These are phyloP conservation scores for Phaenicophaeus curvirostris DNA, from an alignment of 2,797 vertebrate genomes.

Conservation along the genomic window DNA sequence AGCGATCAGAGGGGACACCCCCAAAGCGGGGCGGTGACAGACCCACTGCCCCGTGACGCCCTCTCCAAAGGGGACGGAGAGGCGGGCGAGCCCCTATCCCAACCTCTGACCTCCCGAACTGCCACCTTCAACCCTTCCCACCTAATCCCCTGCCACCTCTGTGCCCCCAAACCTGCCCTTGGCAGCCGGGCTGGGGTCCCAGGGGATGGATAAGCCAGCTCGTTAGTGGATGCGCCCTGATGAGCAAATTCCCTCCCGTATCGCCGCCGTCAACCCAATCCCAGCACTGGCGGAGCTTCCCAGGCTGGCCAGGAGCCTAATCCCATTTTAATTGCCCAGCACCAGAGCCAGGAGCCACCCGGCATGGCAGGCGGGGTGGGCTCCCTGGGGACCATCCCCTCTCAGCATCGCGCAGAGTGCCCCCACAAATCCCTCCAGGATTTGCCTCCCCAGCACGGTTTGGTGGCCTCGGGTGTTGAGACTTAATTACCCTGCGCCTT, in stretches of 20 bases:
- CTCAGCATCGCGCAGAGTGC: neutral
- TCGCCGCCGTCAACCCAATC: neutral
- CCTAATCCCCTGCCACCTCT: neutral
- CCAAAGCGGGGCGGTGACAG: conserved; percentile 2
- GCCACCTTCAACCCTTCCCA: neutral
- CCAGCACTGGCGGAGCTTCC: neutral
- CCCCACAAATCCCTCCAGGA: neutral
- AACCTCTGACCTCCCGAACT: conserved; percentile 71
- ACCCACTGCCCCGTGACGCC: conserved; percentile 41
- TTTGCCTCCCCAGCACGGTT: neutral
- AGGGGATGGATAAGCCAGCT: neutral
- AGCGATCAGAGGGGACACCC: conserved; percentile 58
- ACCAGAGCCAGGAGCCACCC: conserved; percentile 21
- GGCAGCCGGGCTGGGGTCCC: neutral
- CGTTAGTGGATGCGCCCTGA: neutral
- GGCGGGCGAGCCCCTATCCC: conserved; percentile 9
- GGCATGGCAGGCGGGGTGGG: neutral
- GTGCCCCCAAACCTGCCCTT: neutral
- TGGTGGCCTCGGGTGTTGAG: neutral
- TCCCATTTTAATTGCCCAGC: conserved; percentile 79
- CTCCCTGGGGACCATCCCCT: neutral
- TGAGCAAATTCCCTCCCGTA: neutral
- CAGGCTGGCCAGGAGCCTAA: conserved; percentile 69
- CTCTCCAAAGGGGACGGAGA: conserved; percentile 37
- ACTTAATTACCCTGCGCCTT: conserved; percentile 3